Conservation (phyloP, 2,888 invertebrate species). For the Pandemis heparana region DNA sequence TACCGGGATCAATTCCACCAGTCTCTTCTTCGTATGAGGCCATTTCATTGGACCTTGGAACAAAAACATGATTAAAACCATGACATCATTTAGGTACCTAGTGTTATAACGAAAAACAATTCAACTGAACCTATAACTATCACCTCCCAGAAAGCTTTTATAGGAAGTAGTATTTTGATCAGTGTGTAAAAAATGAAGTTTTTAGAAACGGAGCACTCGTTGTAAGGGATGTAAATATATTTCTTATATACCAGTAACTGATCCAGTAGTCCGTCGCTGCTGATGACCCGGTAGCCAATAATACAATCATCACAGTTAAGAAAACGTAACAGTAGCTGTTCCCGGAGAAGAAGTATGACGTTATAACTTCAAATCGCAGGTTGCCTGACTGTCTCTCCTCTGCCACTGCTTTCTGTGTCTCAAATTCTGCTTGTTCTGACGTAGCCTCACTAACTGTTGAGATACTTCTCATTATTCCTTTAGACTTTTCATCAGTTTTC, state of each 20-base stretch:
- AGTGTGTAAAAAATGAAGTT: neutral
- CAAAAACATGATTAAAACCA: conserved; percentile 43
- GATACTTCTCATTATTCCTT: conserved; percentile 45
- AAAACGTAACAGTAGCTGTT: conserved; percentile 66
- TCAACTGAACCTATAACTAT: neutral
- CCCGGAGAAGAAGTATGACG: conserved; percentile 71
- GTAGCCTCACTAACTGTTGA: conserved; percentile 58
- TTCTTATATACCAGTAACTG: conserved; percentile 84
- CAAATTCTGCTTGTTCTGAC: conserved; percentile 67
- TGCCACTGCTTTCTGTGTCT: conserved; percentile 70
- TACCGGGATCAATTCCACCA: conserved; percentile 64
- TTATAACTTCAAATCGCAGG: conserved; percentile 72
- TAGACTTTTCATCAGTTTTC: conserved; percentile 61
- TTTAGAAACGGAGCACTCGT: no score
- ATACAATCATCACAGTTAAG: conserved; percentile 60
- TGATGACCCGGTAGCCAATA: conserved; percentile 86
- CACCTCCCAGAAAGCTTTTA: neutral
- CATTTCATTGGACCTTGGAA: conserved; percentile 77
- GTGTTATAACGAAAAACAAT: neutral
- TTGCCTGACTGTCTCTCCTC: conserved; percentile 76
- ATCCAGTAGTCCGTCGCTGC: conserved; percentile 90
- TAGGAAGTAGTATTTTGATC: neutral
- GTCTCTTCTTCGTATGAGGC: conserved; percentile 66
- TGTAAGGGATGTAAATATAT: neutral
- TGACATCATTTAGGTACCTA: neutral